Evolutionary conservation across 2,113 vertebrate genomes (phyloP).

Genomic region (Abramis brama): DNA sequence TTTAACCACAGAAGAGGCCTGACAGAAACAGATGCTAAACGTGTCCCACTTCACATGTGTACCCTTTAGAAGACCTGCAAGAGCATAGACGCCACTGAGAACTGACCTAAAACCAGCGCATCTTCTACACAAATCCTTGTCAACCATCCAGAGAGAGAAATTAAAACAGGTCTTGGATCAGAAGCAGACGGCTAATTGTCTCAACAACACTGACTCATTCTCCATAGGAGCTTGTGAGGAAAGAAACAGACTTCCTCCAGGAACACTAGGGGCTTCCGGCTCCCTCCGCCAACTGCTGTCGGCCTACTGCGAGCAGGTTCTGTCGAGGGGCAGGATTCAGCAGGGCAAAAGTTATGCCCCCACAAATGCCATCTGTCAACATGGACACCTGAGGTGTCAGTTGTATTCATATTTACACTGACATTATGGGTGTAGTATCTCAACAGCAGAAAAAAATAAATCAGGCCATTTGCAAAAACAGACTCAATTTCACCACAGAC

Average conservation of each 20-base stretch:
- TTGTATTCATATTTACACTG: conserved; percentile 11
- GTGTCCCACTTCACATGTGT: conserved; percentile 48
- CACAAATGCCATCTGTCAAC: conserved; percentile 57
- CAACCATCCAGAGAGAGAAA: conserved; percentile 7
- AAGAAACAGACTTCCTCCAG: conserved; percentile 70
- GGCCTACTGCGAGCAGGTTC: conserved; percentile 68
- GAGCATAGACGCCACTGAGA: neutral
- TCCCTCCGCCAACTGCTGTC: conserved; percentile 66
- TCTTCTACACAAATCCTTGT: conserved; percentile 19
- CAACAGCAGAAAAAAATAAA: conserved; percentile 1
- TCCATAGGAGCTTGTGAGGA: conserved; percentile 65
- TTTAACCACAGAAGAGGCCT: conserved; percentile 49
- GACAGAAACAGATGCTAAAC: conserved; percentile 55
- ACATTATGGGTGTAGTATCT: neutral
- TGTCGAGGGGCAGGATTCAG: conserved; percentile 57
- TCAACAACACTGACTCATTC: conserved; percentile 55
- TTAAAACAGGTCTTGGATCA: conserved; percentile 31
- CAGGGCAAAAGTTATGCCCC: conserved; percentile 51
- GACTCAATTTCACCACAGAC: neutral
- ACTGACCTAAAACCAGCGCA: conserved; percentile 13
- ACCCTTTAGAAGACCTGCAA: conserved; percentile 14
- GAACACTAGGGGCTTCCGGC: conserved; percentile 76
- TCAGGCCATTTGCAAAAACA: neutral
- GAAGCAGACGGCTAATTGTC: conserved; percentile 33
- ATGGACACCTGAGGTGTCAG: conserved; percentile 48